These are phyloP conservation scores for Macrosiphum euphorbiae DNA, from an alignment of 2,888 invertebrate genomes.

Conservation along the genomic window DNA sequence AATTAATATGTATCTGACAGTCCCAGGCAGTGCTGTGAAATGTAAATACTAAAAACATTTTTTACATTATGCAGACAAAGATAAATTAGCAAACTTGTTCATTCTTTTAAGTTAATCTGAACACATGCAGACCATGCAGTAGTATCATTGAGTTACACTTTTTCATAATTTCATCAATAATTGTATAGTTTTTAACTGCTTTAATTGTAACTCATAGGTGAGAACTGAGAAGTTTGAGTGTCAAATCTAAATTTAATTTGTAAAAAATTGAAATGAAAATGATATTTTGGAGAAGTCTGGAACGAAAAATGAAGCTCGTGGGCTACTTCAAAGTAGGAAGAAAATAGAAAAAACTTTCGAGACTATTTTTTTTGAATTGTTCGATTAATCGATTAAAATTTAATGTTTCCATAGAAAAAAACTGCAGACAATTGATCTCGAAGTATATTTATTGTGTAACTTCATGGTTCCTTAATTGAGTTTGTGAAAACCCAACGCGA, in stretches of 20 bases:
- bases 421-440: background rate
- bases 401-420: background rate
- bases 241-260: background rate
- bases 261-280: background rate
- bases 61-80: background rate
- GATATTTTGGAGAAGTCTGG: background rate
- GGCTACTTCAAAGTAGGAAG: background rate
- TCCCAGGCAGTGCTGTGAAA: background rate
- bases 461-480: background rate
- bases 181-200: background rate
- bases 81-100: background rate
- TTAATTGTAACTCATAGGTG: no score
- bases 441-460: background rate
- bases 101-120: background rate
- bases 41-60: background rate
- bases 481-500: background rate
- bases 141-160: background rate
- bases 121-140: background rate
- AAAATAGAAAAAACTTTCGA: background rate
- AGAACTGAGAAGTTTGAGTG: no score
- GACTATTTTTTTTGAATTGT: background rate
- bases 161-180: background rate
- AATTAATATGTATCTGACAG: background rate
- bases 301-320: no score
- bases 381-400: background rate